Evolutionary conservation across 2,888 invertebrate genomes (phyloP).

Genomic region (Neuroscelio doddi): DNA sequence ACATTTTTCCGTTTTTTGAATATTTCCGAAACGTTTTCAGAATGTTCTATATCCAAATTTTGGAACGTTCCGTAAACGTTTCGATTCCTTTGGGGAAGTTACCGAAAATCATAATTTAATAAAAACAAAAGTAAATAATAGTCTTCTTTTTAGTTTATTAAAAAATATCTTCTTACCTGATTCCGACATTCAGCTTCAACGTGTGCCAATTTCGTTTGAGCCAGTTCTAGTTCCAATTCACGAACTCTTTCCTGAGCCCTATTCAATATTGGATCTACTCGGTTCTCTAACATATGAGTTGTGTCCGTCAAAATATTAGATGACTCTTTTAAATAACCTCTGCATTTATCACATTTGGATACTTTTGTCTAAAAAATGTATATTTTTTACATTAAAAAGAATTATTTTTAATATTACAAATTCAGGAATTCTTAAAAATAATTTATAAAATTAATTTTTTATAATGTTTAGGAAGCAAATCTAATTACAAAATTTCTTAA

Average conservation of each 20-base stretch:
- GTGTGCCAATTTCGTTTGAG: constrained; percentile 96
- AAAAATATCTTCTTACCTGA: constrained; percentile 79
- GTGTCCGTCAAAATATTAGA: constrained; percentile 56
- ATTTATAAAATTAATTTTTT: neutral
- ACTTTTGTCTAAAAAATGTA: constrained; percentile 72
- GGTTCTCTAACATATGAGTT: constrained; percentile 61
- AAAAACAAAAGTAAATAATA: constrained; percentile 14
- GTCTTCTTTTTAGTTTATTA: neutral
- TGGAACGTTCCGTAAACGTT: too few relatives aligned
- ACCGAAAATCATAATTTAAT: too few relatives aligned
- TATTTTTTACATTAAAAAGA: constrained; percentile 6
- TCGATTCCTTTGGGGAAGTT: too few relatives aligned
- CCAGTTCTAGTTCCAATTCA: constrained; percentile 95
- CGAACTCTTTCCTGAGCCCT: constrained; percentile 81
- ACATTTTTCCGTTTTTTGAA: too few relatives aligned
- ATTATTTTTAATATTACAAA: constrained; percentile 10
- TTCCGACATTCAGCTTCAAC: constrained; percentile 98
- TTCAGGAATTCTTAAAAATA: too few relatives aligned
- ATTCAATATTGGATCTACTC: constrained; percentile 65
- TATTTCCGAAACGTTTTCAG: too few relatives aligned
- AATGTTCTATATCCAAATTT: too few relatives aligned
- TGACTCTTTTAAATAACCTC: constrained; percentile 56
- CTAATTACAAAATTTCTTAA: too few relatives aligned
- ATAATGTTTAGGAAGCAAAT: constrained; percentile 7
- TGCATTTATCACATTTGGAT: constrained; percentile 75